Base-by-base conservation (phyloP, 2,888 invertebrate species). In the Nomada lathburiana region DNA sequence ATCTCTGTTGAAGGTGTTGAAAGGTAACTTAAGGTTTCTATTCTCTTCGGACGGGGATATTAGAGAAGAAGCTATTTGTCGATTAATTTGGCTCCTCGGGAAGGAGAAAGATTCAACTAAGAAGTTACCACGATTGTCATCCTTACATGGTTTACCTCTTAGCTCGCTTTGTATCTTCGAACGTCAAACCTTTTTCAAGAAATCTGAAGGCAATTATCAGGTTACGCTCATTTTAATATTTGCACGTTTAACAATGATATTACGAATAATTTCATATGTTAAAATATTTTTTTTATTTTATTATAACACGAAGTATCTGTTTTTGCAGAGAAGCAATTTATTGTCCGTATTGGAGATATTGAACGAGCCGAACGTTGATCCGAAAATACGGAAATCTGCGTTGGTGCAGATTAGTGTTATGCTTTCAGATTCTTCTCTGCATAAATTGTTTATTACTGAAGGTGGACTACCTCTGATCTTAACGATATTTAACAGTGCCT, bases 321-420 rank as follows among this genome's bases (percentile, higher is more conserved):
- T 36, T 73, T 93, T 93, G 65, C 85, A 95, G 95, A 94, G 94
- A 20, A 95, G 94, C 82, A 94, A 94, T 88, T 91, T 95, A 53
- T 87, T 94, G 3, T 91, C 93, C 9, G 91, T 93, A 2, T 82
- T 93, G 4, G 92, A 93, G 75, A 90, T 93, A 89, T 79, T 93
- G 20, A 90, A 86, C 16, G 90, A 91, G 4, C 82, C 94, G 0
- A 91, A 93, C 0, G 89, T 96, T 18, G 96, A 97, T 87, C 96
- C 96, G 0, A 95, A 96, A n/a, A 94, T 97, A 71, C 94, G 96
- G 9, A 95, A 96, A 86, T 96, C 96, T 65, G 96, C 96, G 50
- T 93, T 97, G 75, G 96, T 96, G 78, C 97, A 97, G 93, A 93
- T 96, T 26, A 95, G 96, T 36, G 96, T 96, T 0, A 95, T 97